These are phyloP conservation scores for Aspidiotus rigidus DNA, from an alignment of 2,888 invertebrate genomes.

Conservation along the genomic window DNA sequence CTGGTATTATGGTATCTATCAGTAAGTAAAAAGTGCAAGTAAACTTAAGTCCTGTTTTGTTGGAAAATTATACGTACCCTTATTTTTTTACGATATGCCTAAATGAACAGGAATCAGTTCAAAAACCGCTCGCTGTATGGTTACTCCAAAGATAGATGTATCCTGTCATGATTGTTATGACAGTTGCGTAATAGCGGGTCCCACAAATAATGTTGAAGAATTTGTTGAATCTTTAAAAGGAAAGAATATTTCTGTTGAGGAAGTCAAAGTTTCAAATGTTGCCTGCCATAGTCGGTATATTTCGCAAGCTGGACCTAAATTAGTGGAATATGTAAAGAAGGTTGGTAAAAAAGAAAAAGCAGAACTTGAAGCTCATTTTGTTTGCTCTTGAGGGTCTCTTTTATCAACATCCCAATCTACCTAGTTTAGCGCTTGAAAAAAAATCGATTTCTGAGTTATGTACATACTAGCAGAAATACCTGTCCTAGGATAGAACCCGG, in stretches of 20 bases:
- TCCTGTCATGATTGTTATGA: slow-evolving; percentile 82
- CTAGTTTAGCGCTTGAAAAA: no score
- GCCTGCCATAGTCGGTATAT: slow-evolving; percentile 85
- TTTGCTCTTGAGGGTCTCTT: no score
- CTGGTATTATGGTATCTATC: slow-evolving; percentile 81
- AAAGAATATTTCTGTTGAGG: slow-evolving; percentile 68
- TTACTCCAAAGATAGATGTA: slow-evolving; percentile 68
- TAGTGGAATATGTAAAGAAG: slow-evolving; percentile 54
- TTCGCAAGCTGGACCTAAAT: slow-evolving; percentile 57
- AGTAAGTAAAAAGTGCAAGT: slow-evolving; percentile 46
- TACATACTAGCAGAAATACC: no score
- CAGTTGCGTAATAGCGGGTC: slow-evolving; percentile 85
- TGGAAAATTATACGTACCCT: no score
- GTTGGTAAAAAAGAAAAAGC: slow-evolving; percentile 43
- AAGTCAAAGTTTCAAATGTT: slow-evolving; percentile 76
- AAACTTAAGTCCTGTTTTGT: no score
- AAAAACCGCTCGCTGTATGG: slow-evolving; percentile 49
- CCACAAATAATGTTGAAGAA: slow-evolving; percentile 55
- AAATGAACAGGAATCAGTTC: slow-evolving; percentile 43
- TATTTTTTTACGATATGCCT: not conserved
- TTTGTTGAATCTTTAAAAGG: slow-evolving; percentile 57
- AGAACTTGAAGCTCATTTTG: no score
- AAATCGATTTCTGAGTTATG: no score
- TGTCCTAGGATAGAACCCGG: no score
- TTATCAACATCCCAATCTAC: no score